A percentile compares a stretch with the other conserved stretches of the same genome.
These are phyloP conservation scores for Channallabes apus DNA, from an alignment of 2,797 vertebrate genomes.

Conservation along the genomic window DNA sequence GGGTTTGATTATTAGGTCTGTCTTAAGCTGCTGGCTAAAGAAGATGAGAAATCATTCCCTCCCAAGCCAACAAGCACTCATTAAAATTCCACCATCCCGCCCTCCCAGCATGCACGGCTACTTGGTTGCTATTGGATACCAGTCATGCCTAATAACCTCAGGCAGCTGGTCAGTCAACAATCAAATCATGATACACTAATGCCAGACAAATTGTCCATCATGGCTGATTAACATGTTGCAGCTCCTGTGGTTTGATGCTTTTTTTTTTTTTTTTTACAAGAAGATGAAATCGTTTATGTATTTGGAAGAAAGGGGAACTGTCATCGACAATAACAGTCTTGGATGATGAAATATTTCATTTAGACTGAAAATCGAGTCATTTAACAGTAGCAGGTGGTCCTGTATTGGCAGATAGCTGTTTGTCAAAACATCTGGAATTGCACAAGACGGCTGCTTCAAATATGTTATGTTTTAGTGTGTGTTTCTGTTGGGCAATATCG, in stretches of 20 bases:
- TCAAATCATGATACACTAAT: conserved; percentile 51
- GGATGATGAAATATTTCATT: conserved; percentile 26
- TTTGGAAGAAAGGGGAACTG: not conserved
- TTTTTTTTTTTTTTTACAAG: not conserved
- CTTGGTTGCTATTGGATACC: conserved; percentile 53
- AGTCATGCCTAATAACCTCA: conserved; percentile 47
- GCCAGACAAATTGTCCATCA: conserved; percentile 42
- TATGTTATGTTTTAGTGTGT: not conserved
- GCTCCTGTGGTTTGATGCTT: not conserved
- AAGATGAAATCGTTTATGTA: conserved; percentile 21
- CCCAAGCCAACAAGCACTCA: conserved; percentile 43
- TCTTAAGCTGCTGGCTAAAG: conserved; percentile 43
- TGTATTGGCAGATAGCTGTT: not conserved
- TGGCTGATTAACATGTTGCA: conserved; percentile 35
- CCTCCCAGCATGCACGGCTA: conserved; percentile 17
- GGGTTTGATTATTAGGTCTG: conserved; percentile 45
- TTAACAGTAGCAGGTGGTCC: conserved; percentile 21
- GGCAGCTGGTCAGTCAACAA: conserved; percentile 54
- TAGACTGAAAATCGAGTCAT: conserved; percentile 12
- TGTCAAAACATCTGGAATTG: not conserved
- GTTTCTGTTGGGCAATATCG: not conserved
- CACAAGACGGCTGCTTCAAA: not conserved
- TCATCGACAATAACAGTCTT: conserved; percentile 21
- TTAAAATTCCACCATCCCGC: conserved; percentile 50
- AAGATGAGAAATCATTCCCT: conserved; percentile 30